Conservation (phyloP, 2,888 invertebrate species). For the Melitaea athalia region DNA sequence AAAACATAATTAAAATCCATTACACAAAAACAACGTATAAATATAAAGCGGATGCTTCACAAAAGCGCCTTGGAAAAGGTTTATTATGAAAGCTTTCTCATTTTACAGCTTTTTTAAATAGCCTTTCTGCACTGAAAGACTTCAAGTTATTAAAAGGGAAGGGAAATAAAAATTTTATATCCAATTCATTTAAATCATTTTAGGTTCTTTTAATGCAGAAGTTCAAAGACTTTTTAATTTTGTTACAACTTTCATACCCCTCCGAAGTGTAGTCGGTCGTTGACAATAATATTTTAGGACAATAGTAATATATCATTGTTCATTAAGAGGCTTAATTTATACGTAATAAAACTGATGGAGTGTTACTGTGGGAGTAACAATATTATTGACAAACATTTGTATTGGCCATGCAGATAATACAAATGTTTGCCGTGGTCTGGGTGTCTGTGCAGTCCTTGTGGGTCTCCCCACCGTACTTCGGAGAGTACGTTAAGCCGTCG, state of each 20-base stretch:
- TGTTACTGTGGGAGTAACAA: background rate
- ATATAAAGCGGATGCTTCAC: conserved; percentile 28
- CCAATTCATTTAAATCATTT: conserved; percentile 45
- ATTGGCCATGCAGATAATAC: no score
- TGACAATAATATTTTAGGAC: background rate
- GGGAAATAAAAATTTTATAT: conserved; percentile 43
- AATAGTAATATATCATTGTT: background rate
- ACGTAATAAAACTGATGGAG: background rate
- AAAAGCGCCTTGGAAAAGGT: conserved; percentile 42
- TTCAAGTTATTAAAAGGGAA: conserved; percentile 39
- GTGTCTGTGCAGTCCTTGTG: no score
- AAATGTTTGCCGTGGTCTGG: no score
- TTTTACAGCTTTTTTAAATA: conserved; percentile 46
- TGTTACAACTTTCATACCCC: conserved; percentile 20
- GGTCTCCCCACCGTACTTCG: no score
- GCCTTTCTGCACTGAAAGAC: conserved; percentile 29
- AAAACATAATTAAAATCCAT: conserved; percentile 37
- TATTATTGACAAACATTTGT: no score
- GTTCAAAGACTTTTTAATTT: conserved; percentile 32
- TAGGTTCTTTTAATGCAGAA: conserved; percentile 36
- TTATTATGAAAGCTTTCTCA: conserved; percentile 43
- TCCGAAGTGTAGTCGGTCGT: background rate
- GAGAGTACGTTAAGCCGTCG: no score
- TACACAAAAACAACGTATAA: conserved; percentile 35
- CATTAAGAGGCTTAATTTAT: background rate